phyloP scores from a whole-genome alignment of 2,888 invertebrate species.

The Tuberolachnus salignus region DNA sequence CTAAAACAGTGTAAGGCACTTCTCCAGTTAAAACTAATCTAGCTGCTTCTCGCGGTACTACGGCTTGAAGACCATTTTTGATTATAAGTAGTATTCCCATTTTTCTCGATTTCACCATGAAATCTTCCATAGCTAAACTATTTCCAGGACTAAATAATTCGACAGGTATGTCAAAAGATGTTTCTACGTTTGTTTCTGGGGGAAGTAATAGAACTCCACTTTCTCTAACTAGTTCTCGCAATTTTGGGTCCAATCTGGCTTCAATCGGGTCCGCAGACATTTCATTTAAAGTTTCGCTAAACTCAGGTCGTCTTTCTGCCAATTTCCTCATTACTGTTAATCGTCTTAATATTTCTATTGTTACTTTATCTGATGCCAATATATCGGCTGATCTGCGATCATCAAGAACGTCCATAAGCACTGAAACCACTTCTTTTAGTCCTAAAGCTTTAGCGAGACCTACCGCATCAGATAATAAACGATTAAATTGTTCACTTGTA shows the following conservation, averaged over 20 bases:
- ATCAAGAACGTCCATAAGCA: constrained; percentile 66
- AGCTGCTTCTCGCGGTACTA: constrained; percentile 77
- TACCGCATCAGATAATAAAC: constrained; percentile 70
- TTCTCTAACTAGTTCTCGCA: constrained; percentile 74
- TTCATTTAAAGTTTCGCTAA: constrained; percentile 69
- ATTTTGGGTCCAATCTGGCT: constrained; percentile 72
- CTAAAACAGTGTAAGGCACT: constrained; percentile 76
- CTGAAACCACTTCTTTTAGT: constrained; percentile 69
- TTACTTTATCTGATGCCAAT: constrained; percentile 68
- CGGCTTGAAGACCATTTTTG: constrained; percentile 76
- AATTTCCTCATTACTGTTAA: constrained; percentile 75
- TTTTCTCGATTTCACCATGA: constrained; percentile 62
- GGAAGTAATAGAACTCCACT: constrained; percentile 75
- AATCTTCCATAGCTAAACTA: constrained; percentile 78
- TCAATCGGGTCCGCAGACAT: constrained; percentile 72
- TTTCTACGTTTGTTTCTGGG: constrained; percentile 68
- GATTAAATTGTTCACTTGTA: constrained; percentile 64
- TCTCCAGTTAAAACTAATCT: constrained; percentile 76
- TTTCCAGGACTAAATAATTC: constrained; percentile 73
- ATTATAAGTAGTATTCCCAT: constrained; percentile 68
- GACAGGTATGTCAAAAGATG: constrained; percentile 75
- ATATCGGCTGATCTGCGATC: constrained; percentile 68
- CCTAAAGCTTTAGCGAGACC: constrained; percentile 75
- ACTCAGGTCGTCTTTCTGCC: constrained; percentile 71
- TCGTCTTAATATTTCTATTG: constrained; percentile 73